These are phyloP conservation scores for Percopsis transmontana DNA, from an alignment of 2,113 vertebrate species.

Conservation along the genomic window DNA sequence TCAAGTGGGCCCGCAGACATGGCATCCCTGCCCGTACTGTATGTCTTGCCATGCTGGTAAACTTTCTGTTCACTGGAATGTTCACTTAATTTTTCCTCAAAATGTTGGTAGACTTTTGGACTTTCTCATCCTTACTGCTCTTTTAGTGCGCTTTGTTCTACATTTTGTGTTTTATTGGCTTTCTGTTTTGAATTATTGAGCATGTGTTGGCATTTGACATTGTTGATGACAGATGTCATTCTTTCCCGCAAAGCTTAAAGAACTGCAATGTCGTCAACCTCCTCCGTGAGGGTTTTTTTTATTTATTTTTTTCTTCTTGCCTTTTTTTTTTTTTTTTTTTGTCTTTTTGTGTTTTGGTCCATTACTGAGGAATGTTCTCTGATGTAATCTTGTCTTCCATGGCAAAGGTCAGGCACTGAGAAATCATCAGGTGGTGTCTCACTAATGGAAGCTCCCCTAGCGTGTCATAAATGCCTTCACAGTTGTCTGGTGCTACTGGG, in stretches of 20 bases:
- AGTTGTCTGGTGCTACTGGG: constrained; percentile 22
- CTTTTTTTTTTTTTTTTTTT: background rate
- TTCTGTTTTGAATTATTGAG: constrained; percentile 41
- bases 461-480: constrained; percentile 51
- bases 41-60: constrained; percentile 38
- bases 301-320: constrained; percentile 8
- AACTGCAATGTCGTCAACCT: no score
- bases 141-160: constrained; percentile 30
- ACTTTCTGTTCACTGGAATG: constrained; percentile 41
- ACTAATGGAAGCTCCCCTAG: constrained; percentile 49
- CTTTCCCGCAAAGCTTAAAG: constrained; percentile 10
- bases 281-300: no score
- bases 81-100: constrained; percentile 18
- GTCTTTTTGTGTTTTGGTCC: constrained; percentile 40
- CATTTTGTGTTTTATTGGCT: constrained; percentile 38
- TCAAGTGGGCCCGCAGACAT: constrained; percentile 59
- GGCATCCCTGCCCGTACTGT: constrained; percentile 63
- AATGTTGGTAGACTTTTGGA: background rate
- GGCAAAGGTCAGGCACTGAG: constrained; percentile 59
- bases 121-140: constrained; percentile 17
- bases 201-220: background rate
- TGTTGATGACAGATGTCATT: constrained; percentile 38
- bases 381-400: constrained; percentile 44
- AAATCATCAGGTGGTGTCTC: constrained; percentile 50
- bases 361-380: constrained; percentile 64